phyloP scores from a whole-genome alignment of 2,888 invertebrate genomes.

The Dasypogon diadema region DNA sequence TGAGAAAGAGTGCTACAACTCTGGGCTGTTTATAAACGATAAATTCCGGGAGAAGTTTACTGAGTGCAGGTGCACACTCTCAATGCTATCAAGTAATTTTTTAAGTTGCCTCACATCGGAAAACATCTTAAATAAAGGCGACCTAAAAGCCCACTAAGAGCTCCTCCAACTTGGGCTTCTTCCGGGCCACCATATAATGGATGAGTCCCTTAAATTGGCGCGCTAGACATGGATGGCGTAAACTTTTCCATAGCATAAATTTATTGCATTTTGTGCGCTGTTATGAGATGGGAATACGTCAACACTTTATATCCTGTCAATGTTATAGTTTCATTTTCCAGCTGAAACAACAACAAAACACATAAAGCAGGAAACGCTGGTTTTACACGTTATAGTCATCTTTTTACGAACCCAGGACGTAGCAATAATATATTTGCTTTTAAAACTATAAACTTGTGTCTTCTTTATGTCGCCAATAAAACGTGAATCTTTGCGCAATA shows the following conservation, averaged over 20 bases:
- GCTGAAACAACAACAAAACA: neutral
- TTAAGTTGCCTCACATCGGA: neutral
- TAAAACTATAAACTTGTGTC: too few species aligned
- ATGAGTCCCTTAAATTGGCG: conserved; percentile 37
- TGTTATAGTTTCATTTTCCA: neutral
- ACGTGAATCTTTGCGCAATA: too few species aligned
- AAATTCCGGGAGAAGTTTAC: conserved; percentile 10
- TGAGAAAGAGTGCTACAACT: neutral
- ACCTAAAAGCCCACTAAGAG: conserved; percentile 37
- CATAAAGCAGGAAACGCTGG: neutral
- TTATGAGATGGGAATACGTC: conserved; percentile 4
- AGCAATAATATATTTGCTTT: neutral
- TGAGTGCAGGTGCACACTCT: conserved; percentile 28
- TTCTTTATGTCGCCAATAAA: too few species aligned
- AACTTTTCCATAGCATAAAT: conserved; percentile 31
- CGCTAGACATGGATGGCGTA: conserved; percentile 9
- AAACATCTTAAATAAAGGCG: conserved; percentile 19
- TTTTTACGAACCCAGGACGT: neutral
- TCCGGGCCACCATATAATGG: conserved; percentile 16
- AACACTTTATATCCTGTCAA: conserved; percentile 12
- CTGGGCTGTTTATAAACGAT: neutral
- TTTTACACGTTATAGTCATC: conserved; percentile 18
- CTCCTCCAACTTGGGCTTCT: conserved; percentile 13
- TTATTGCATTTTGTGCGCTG: conserved; percentile 24
- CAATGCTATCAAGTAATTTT: neutral